These are phyloP conservation scores for Cheilinus undulatus DNA, from an alignment of 2,113 vertebrate genomes.

Conservation along the genomic window DNA sequence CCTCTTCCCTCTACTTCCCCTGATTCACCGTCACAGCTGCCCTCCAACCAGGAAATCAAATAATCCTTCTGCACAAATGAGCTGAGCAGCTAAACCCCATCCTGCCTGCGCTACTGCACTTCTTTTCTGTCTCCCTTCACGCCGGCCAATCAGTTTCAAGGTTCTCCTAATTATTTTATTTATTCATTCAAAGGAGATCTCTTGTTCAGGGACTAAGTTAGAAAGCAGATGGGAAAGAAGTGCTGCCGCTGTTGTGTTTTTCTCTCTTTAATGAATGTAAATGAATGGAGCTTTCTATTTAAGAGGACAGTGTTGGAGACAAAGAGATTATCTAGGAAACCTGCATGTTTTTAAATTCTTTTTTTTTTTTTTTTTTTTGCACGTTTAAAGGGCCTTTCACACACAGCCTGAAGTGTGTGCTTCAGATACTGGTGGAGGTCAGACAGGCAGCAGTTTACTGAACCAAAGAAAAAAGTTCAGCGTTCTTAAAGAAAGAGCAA, in stretches of 20 bases:
- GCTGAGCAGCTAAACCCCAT: slow-evolving; percentile 33
- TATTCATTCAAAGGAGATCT: slow-evolving; percentile 48
- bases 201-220: slow-evolving; percentile 46
- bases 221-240: slow-evolving; percentile 32
- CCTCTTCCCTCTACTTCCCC: slow-evolving; percentile 6
- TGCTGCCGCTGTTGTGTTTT: slow-evolving; percentile 16
- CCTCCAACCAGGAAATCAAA: slow-evolving; percentile 36
- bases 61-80: slow-evolving; percentile 46
- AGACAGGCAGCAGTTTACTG: not conserved
- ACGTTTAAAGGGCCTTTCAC: not conserved
- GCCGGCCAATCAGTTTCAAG: slow-evolving; percentile 32
- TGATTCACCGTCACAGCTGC: slow-evolving; percentile 29
- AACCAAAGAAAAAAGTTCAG: not conserved
- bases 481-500: not conserved
- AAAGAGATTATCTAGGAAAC: not conserved
- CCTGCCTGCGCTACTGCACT: slow-evolving; percentile 10
- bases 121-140: slow-evolving; percentile 14
- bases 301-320: not conserved
- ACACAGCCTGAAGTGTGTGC: not conserved
- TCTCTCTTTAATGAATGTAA: slow-evolving; percentile 43
- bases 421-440: not conserved
- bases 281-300: slow-evolving; percentile 14
- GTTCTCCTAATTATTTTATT: slow-evolving; percentile 52
- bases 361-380: not conserved
- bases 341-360: too few species aligned